Evolutionary conservation across 2,113 vertebrate genomes (phyloP).

Genomic region (Callocephalon fimbriatum): DNA sequence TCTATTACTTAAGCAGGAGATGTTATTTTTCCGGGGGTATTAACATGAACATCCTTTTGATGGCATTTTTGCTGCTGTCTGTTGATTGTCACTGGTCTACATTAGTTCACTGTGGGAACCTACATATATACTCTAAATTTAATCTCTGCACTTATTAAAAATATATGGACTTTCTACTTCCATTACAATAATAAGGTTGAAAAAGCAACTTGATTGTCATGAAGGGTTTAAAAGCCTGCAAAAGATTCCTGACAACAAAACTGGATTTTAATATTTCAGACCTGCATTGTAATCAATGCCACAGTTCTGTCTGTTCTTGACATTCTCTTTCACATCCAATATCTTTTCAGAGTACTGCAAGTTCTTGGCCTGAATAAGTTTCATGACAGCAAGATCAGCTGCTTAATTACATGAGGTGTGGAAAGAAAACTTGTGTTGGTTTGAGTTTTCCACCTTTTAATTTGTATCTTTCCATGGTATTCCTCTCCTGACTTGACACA

Average conservation of each 20-base stretch:
- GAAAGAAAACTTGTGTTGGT: not conserved
- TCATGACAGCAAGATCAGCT: not conserved
- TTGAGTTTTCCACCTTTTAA: not conserved
- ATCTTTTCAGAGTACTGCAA: not conserved
- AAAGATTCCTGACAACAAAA: not conserved
- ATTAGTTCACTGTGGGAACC: not conserved
- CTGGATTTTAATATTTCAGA: not conserved
- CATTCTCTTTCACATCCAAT: not conserved
- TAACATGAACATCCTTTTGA: not conserved
- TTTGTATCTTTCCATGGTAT: not conserved
- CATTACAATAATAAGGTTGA: not conserved
- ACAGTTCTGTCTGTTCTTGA: not conserved
- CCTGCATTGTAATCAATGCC: not conserved
- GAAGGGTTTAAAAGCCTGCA: not conserved
- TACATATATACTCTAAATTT: fast-evolving
- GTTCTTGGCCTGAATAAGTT: not conserved
- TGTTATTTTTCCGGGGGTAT: not conserved
- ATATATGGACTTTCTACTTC: not conserved
- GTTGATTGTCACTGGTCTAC: not conserved
- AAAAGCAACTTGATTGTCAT: not conserved
- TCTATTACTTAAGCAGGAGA: not conserved
- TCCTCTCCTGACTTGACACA: not conserved
- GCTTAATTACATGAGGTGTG: not conserved
- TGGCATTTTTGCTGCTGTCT: not conserved
- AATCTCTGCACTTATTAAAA: not conserved